Evolutionary conservation across 2,888 invertebrate species (phyloP).

Genomic region (Drosophila flavopinicola): DNA sequence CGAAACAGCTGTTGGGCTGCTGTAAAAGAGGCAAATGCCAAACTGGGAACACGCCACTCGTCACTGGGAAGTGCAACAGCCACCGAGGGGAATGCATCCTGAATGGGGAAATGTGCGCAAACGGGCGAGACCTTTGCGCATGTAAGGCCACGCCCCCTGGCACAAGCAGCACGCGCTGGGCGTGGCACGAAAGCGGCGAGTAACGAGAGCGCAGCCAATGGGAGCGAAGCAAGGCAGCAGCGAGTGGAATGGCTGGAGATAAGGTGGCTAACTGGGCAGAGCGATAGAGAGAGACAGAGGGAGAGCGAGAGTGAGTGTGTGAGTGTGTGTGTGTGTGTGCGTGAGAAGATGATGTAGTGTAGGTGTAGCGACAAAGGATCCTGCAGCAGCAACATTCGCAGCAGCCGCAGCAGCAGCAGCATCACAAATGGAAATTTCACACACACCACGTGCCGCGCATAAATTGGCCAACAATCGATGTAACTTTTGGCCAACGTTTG

Average conservation of each 20-base stretch:
- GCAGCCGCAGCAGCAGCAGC: slow-evolving; percentile 29
- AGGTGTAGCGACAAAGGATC: slow-evolving; percentile 37
- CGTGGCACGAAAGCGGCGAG: slow-evolving; percentile 61
- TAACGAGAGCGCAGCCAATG: slow-evolving; percentile 61
- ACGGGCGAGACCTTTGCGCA: slow-evolving; percentile 63
- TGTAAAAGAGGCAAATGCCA: slow-evolving; percentile 30
- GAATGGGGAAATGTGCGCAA: slow-evolving; percentile 66
- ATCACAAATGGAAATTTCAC: slow-evolving; percentile 61
- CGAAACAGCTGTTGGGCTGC: slow-evolving; percentile 67
- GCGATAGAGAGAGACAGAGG: no score
- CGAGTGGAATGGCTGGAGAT: slow-evolving; percentile 75
- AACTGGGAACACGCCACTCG: slow-evolving; percentile 43
- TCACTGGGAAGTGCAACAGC: slow-evolving; percentile 68
- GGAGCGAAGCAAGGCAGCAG: slow-evolving; percentile 12
- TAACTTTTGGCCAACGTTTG: slow-evolving; percentile 68
- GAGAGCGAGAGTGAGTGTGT: no score
- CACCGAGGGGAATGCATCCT: slow-evolving; percentile 41
- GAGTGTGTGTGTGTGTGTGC: slow-evolving; percentile 29
- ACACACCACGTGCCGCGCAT: slow-evolving; percentile 82
- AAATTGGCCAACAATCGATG: slow-evolving; percentile 77
- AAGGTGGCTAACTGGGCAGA: slow-evolving; percentile 31
- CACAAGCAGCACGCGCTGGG: slow-evolving; percentile 34
- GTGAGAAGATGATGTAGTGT: slow-evolving; percentile 60
- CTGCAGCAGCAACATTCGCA: slow-evolving; percentile 33
- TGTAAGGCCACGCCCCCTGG: slow-evolving; percentile 57